phyloP scores from a whole-genome alignment of 2,888 invertebrate species.

The Pristionchus maxplancki region DNA sequence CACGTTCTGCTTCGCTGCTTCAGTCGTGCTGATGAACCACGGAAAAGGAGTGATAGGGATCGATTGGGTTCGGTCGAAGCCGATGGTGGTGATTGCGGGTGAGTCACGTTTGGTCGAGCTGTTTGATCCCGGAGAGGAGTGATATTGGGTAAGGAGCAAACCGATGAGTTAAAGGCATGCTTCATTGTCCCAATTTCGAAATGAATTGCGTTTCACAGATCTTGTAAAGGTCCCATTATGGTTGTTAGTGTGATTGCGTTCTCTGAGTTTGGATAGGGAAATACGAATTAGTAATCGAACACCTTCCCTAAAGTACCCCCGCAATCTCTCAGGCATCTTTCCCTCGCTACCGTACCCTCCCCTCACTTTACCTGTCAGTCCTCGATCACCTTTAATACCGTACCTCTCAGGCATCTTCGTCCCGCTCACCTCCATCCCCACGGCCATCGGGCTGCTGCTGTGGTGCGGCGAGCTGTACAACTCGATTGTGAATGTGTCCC shows the following conservation, averaged over 20 bases:
- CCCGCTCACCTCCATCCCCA: slow-evolving; percentile 72
- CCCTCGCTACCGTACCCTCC: no score
- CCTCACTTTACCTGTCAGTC: no score
- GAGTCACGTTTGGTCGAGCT: no score
- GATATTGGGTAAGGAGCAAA: no score
- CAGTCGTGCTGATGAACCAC: slow-evolving; percentile 72
- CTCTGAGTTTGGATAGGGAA: no score
- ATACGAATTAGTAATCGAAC: not conserved
- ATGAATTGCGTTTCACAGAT: no score
- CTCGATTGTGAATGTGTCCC: slow-evolving; percentile 77
- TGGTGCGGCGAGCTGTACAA: slow-evolving; percentile 75
- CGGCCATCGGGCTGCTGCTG: slow-evolving; percentile 74
- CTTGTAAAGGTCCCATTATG: no score
- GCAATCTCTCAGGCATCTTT: no score
- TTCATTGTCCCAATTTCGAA: no score
- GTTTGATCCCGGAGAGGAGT: no score
- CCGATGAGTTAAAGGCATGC: no score
- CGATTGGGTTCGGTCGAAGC: slow-evolving; percentile 76
- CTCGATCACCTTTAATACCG: not conserved
- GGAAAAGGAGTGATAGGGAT: slow-evolving; percentile 66
- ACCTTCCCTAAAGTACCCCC: not conserved
- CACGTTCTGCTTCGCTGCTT: slow-evolving; percentile 71
- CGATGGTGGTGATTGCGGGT: slow-evolving; percentile 73
- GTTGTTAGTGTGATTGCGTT: no score
- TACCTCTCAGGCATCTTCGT: slow-evolving; percentile 66